Evolutionary conservation across 2,113 vertebrate species (phyloP), one percentile per base, ranked within the genome.

Genomic region (Apodemus speciosus): DNA sequence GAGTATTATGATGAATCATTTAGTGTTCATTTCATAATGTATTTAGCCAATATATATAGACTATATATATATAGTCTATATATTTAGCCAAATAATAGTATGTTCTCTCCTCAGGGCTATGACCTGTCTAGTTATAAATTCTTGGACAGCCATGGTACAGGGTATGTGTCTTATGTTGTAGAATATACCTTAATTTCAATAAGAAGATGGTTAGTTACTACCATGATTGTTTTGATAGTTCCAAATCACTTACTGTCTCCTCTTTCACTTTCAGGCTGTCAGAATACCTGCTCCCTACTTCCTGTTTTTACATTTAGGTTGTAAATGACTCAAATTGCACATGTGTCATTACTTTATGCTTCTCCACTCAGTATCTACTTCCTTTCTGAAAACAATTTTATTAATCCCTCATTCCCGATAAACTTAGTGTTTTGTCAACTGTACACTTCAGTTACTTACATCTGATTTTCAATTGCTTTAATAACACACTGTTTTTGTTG

Each of bases 401-500:
- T 72, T 91, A 92, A 88, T 58, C 21, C 76, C 27, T 91, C 40
- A 30, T 11, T 88, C 60, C 49, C 79, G 18, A 35, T 95, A 35
- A 25, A 84, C 30, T 38, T 89, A 71, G 43, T 64, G 81, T 93
- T 86, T 87, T 76, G 3, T 71, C 83, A 86, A 20, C 32, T 90
- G 2, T 66, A 16, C 53, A 20, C 11, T 79, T 69, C 11, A 88
- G 1, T 90, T 69, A 68, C n/a, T 27, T 93, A 60, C 30, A 79
- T 58, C 69, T 91, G 32, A 75, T 71, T 91, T 93, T 64, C 56
- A 92, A 64, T 64, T 85, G 32, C 51, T 72, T 85, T 85, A 81
- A 60, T 86, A 92, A 89, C 86, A 86, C 69, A 90, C 46, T 32
- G 69, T 72, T 88, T 95, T 93, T 71, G 81, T 56, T 92, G 85